These are phyloP conservation scores for Cyanocitta stelleri DNA, from an alignment of 2,113 vertebrate genomes.

Conservation along the genomic window DNA sequence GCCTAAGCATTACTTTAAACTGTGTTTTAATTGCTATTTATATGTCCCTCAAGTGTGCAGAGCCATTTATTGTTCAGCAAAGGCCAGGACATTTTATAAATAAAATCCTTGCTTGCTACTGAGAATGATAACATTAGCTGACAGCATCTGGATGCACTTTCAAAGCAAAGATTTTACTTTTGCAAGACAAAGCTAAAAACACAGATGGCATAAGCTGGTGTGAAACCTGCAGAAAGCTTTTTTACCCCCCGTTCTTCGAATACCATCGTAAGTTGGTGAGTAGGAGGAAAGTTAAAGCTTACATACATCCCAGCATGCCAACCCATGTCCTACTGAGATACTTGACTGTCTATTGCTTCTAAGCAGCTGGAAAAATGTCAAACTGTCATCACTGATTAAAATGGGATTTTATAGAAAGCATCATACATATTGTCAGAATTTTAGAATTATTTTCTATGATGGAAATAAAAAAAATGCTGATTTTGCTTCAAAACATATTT, in stretches of 20 bases:
- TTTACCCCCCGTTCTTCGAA: background rate
- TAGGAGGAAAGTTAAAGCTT: slow-evolving; percentile 60
- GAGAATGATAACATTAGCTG: slow-evolving; percentile 15
- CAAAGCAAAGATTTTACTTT: slow-evolving; percentile 44
- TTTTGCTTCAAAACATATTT: background rate
- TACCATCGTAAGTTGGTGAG: background rate
- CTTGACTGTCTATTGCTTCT: slow-evolving; percentile 67
- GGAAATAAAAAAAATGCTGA: background rate
- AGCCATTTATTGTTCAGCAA: slow-evolving; percentile 29
- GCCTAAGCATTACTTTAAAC: slow-evolving; percentile 26
- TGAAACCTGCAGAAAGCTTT: slow-evolving; percentile 22
- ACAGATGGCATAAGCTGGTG: slow-evolving; percentile 40
- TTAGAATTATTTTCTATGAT: background rate
- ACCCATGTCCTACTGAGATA: slow-evolving; percentile 64
- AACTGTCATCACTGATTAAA: slow-evolving; percentile 79
- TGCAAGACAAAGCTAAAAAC: slow-evolving; percentile 19
- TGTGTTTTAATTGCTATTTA: slow-evolving; percentile 62
- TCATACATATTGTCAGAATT: slow-evolving; percentile 56
- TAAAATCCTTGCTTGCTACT: slow-evolving; percentile 29
- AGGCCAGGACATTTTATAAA: slow-evolving; percentile 42
- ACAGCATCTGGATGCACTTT: slow-evolving; percentile 31
- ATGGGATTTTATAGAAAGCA: slow-evolving; percentile 69
- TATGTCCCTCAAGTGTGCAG: slow-evolving; percentile 21
- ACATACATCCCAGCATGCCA: slow-evolving; percentile 69
- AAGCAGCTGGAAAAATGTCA: slow-evolving; percentile 74